These are phyloP conservation scores for Apistogramma diplotaenia DNA, from an alignment of 2,113 vertebrate species.

Conservation along the genomic window DNA sequence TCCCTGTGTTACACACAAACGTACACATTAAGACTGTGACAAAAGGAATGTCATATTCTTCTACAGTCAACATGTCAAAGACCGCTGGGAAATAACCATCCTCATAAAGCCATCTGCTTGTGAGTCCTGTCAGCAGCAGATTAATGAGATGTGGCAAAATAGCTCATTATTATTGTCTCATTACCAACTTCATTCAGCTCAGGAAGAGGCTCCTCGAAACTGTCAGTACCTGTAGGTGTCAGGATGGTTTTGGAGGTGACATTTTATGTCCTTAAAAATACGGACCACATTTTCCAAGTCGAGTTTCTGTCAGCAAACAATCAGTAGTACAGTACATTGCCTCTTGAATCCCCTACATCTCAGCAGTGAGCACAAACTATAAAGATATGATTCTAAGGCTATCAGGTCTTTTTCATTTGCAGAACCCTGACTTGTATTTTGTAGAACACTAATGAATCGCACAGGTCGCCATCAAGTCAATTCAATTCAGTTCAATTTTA, in stretches of 20 bases:
- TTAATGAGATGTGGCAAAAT: constrained; percentile 42
- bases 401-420: too few relatives aligned
- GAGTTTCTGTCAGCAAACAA: background rate
- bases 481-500: too few relatives aligned
- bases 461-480: too few relatives aligned
- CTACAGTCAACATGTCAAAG: constrained; percentile 23
- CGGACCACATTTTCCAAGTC: background rate
- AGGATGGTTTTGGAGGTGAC: background rate
- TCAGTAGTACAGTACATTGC: too few relatives aligned
- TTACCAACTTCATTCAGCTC: constrained; percentile 10
- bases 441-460: too few relatives aligned
- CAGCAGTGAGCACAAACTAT: too few relatives aligned
- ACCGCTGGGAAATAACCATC: constrained; percentile 52
- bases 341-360: too few relatives aligned
- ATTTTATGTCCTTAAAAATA: background rate
- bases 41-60: constrained; percentile 26
- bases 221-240: background rate
- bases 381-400: too few relatives aligned
- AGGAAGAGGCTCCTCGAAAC: background rate
- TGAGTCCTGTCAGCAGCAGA: constrained; percentile 40
- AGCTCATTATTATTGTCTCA: constrained; percentile 44
- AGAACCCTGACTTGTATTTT: too few relatives aligned
- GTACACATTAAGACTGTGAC: constrained; percentile 17
- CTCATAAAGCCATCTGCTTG: constrained; percentile 41
- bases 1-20: constrained; percentile 1